Conservation (phyloP, 2,888 invertebrate genomes). For the Sthenelais limicola region DNA sequence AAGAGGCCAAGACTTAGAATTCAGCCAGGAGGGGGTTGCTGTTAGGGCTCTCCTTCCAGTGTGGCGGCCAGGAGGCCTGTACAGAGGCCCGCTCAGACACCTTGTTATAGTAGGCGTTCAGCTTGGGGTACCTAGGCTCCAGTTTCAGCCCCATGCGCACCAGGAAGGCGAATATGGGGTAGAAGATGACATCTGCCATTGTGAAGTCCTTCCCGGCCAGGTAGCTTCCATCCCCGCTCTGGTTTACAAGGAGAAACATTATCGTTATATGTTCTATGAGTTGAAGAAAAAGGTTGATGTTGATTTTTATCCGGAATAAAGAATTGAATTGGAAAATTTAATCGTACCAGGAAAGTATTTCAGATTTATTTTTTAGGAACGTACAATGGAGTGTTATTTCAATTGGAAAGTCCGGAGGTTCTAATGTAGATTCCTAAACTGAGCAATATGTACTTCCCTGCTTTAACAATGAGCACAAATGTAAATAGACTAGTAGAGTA, state of each 20-base stretch:
- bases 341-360: no score
- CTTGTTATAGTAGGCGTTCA: conserved; percentile 54
- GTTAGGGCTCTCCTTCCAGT: conserved; percentile 56
- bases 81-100: conserved; percentile 53
- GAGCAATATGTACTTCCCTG: no score
- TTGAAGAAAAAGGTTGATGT: no score
- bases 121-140: conserved; percentile 47
- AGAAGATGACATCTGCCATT: conserved; percentile 54
- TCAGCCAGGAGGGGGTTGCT: conserved; percentile 8
- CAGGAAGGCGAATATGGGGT: conserved; percentile 52
- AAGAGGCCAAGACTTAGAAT: not conserved
- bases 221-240: conserved; percentile 31
- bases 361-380: no score
- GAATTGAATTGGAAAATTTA: no score
- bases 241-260: not conserved
- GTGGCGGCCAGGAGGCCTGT: conserved; percentile 58
- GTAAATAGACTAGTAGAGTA: no score
- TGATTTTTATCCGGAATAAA: no score
- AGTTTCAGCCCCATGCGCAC: conserved; percentile 53
- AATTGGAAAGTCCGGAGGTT: no score
- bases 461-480: no score
- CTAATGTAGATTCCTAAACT: no score
- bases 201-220: conserved; percentile 48
- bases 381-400: no score
- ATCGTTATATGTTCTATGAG: no score